A percentile compares a stretch with the other conserved stretches of the same genome.
phyloP scores from a whole-genome alignment of 2,797 vertebrate genomes.

The Hydrolagus colliei region DNA sequence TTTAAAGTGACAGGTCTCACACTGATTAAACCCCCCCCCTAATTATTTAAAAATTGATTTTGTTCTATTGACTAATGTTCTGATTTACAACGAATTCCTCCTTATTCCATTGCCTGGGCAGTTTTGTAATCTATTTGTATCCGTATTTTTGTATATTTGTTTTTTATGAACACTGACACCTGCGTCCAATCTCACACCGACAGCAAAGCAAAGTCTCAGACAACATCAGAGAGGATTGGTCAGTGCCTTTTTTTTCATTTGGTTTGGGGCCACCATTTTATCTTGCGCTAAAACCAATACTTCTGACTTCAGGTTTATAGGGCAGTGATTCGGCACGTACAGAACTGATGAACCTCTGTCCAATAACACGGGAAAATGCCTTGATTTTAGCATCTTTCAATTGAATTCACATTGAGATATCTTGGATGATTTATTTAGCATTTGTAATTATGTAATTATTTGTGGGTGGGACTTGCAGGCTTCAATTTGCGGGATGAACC shows the following conservation, averaged over 20 bases:
- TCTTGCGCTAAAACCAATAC: background rate
- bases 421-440: background rate
- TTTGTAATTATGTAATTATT: background rate
- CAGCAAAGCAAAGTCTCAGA: background rate
- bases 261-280: background rate
- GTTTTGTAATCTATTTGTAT: background rate
- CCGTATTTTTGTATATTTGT: background rate
- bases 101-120: background rate
- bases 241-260: background rate
- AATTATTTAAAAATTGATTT: background rate
- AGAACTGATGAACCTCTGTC: too few species aligned
- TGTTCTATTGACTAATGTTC: background rate
- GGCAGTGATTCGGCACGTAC: background rate
- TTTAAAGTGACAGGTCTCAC: constrained; percentile 35
- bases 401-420: background rate
- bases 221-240: background rate
- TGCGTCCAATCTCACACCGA: background rate
- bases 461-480: background rate
- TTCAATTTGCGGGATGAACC: too few species aligned
- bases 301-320: background rate
- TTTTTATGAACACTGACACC: background rate
- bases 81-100: background rate
- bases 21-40: constrained; percentile 21
- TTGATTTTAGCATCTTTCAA: too few species aligned
- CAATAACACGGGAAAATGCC: too few species aligned